Percentiles rank a stretch among this genome's conserved stretches.
Evolutionary conservation across 2,113 vertebrate genomes (phyloP).

Genomic region (Chaetops frenatus): DNA sequence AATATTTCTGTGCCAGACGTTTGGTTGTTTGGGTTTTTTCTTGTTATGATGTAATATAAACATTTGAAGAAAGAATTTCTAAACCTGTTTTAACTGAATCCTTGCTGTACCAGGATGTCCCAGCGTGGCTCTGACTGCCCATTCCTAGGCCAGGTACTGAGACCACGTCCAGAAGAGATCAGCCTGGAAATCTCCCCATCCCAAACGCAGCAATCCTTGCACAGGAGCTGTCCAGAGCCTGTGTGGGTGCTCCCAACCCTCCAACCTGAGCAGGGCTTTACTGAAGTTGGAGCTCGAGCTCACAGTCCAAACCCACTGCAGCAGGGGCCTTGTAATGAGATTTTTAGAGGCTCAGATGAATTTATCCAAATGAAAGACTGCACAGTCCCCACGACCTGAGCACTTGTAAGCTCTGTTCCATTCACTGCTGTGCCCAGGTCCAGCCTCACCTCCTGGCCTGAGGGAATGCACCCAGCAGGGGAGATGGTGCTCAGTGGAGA

Average conservation of each 20-base stretch:
- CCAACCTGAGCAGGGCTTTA: not conserved
- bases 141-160: not conserved
- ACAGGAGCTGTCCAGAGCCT: not conserved
- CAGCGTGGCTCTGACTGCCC: rapidly evolving
- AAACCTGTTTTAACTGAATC: not conserved
- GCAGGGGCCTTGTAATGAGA: not conserved
- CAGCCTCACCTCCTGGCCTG: not conserved
- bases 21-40: not conserved
- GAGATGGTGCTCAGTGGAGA: not conserved
- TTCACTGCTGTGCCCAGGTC: not conserved
- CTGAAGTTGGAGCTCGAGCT: not conserved
- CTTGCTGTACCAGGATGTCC: not conserved
- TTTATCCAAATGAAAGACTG: not conserved
- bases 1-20: not conserved
- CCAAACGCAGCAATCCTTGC: not conserved
- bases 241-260: not conserved
- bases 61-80: not conserved
- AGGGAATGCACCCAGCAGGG: not conserved
- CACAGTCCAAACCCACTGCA: not conserved
- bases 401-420: not conserved
- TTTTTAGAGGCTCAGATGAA: not conserved
- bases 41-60: not conserved
- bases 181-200: not conserved
- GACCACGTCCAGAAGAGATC: not conserved
- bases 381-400: not conserved